These are phyloP conservation scores for Oxyruncus cristatus DNA, from an alignment of 2,113 vertebrate genomes.

Conservation along the genomic window DNA sequence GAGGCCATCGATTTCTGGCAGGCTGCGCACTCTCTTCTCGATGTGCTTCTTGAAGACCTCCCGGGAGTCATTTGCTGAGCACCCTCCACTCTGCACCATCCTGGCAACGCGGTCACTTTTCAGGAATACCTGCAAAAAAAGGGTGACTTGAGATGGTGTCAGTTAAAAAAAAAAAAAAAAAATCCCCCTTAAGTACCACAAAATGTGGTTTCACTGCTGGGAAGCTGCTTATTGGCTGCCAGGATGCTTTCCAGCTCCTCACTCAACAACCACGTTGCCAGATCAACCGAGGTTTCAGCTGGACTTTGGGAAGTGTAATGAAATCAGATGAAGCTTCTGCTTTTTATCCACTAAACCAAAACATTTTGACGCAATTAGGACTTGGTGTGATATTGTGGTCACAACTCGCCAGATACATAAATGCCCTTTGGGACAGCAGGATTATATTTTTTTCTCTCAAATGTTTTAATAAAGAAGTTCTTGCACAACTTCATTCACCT, in stretches of 20 bases:
- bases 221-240: neutral
- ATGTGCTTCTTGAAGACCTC: constrained; percentile 99
- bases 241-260: neutral
- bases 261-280: neutral
- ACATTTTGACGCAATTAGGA: neutral
- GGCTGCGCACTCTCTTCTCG: constrained; percentile 94
- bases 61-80: constrained; percentile 91
- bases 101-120: constrained; percentile 94
- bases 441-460: neutral
- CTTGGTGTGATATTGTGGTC: neutral
- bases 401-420: neutral
- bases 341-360: neutral
- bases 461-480: constrained; percentile 6
- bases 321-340: neutral
- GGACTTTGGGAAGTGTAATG: neutral
- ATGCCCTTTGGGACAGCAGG: neutral
- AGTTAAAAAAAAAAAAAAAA: neutral
- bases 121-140: constrained; percentile 85
- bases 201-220: neutral
- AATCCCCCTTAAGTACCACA: neutral
- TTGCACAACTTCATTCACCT: neutral
- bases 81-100: constrained; percentile 98
- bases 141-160: neutral
- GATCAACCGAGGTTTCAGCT: neutral
- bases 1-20: constrained; percentile 95